Evolutionary conservation across 2,113 vertebrate species (phyloP).

Genomic region (Antigone vipio): DNA sequence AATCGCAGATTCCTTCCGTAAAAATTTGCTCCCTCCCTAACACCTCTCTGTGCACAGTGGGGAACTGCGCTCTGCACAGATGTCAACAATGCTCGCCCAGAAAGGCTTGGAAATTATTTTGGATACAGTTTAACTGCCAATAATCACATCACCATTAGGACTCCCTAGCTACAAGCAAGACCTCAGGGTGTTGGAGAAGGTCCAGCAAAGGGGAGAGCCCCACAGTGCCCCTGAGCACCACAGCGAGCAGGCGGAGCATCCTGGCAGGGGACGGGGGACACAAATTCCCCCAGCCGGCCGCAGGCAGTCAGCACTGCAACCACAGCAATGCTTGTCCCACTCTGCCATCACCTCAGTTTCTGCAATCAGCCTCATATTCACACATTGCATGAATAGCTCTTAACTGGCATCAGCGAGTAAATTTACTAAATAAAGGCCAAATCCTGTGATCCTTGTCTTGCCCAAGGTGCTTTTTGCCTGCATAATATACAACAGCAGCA

Average conservation of each 20-base stretch:
- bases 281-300: fast-evolving
- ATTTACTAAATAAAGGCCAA: not conserved
- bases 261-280: not conserved
- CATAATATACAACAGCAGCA: not conserved
- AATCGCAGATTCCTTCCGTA: not conserved
- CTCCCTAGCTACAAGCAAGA: not conserved
- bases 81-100: not conserved
- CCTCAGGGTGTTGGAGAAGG: not conserved
- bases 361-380: not conserved
- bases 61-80: not conserved
- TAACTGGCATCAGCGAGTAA: not conserved
- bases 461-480: not conserved
- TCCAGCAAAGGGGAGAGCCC: not conserved
- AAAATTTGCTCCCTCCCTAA: not conserved
- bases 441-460: not conserved
- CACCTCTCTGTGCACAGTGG: not conserved
- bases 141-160: not conserved
- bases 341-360: not conserved
- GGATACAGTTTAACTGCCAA: not conserved
- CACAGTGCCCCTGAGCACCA: not conserved
- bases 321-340: not conserved
- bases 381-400: not conserved
- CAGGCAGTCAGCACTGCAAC: not conserved
- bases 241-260: not conserved
- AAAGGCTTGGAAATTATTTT: not conserved